phyloP scores from a whole-genome alignment of 2,113 vertebrate genomes.

The Crotophaga sulcirostris region DNA sequence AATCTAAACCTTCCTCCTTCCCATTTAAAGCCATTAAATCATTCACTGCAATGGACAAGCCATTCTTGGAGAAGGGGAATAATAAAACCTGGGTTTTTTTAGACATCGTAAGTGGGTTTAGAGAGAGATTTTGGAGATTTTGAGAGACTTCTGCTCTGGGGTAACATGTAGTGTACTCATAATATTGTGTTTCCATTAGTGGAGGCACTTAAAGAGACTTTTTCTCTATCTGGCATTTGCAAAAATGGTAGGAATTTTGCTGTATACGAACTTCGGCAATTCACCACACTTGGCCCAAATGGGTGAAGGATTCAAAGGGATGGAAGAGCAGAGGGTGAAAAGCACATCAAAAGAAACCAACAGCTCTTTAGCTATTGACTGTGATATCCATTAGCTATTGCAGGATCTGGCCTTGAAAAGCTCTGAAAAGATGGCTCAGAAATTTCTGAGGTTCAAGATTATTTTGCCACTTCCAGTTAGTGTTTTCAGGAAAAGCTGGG shows the following conservation, averaged over 20 bases:
- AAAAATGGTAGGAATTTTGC: neutral
- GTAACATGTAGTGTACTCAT: neutral
- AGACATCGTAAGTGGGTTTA: neutral
- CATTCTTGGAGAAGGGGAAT: neutral
- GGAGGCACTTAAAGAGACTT: neutral
- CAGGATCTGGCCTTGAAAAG: neutral
- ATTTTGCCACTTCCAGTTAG: neutral
- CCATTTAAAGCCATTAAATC: neutral
- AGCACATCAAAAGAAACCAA: neutral
- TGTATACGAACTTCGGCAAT: accelerated
- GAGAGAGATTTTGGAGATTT: neutral
- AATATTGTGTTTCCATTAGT: neutral
- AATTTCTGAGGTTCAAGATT: neutral
- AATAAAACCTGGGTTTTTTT: neutral
- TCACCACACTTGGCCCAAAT: neutral
- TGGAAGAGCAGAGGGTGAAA: neutral
- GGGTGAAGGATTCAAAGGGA: neutral
- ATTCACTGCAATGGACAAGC: neutral
- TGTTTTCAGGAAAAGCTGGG: neutral
- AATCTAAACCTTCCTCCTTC: too few species aligned
- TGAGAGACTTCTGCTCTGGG: neutral
- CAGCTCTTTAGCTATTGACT: neutral
- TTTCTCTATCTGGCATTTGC: neutral
- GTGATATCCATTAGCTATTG: neutral
- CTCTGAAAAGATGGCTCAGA: neutral